Evolutionary conservation across 30 jellyfish, hydroid and myxozoan genomes (phyloP).

Genomic region (Sanderia malayensis): DNA sequence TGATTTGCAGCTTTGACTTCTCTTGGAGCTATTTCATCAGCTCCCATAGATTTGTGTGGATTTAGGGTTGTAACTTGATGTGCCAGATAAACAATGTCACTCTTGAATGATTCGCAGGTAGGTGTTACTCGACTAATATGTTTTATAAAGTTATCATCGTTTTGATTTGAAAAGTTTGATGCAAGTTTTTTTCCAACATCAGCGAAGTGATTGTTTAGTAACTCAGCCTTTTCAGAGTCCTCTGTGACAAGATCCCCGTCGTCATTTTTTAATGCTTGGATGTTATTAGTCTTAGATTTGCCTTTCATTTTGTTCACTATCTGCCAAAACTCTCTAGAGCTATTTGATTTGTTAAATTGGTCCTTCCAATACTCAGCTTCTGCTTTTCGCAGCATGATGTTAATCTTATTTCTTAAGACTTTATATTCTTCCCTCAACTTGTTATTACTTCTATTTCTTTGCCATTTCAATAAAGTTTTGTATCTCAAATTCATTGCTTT

Average conservation of each 20-base stretch:
- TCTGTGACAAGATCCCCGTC: not conserved
- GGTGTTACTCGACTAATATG: slow-evolving; percentile 13
- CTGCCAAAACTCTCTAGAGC: no score
- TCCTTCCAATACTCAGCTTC: slow-evolving; percentile 9
- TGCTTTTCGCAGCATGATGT: not conserved
- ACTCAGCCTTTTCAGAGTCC: slow-evolving; percentile 18
- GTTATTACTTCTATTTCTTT: not conserved
- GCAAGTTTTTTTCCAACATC: slow-evolving; percentile 10
- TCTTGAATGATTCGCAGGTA: not conserved
- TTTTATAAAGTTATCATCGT: not conserved
- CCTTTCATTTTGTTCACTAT: slow-evolving; percentile 3
- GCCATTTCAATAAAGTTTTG: not conserved
- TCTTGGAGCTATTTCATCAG: no score
- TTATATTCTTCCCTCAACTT: slow-evolving; percentile 12
- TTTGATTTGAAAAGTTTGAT: slow-evolving; percentile 4
- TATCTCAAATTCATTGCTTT: not conserved
- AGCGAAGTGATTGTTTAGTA: slow-evolving; percentile 4
- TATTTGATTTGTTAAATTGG: no score
- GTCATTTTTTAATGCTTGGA: slow-evolving; percentile 3
- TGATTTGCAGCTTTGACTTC: slow-evolving; percentile 6
- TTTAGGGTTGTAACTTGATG: slow-evolving; percentile 4
- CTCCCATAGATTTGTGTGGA: slow-evolving; percentile 7
- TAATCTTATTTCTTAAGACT: slow-evolving; percentile 5
- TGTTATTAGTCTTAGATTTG: slow-evolving; percentile 3
- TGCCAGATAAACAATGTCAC: slow-evolving; percentile 1